Base-by-base conservation (phyloP, 1,140 invertebrate genomes). In the Tetragonula clypearis region DNA sequence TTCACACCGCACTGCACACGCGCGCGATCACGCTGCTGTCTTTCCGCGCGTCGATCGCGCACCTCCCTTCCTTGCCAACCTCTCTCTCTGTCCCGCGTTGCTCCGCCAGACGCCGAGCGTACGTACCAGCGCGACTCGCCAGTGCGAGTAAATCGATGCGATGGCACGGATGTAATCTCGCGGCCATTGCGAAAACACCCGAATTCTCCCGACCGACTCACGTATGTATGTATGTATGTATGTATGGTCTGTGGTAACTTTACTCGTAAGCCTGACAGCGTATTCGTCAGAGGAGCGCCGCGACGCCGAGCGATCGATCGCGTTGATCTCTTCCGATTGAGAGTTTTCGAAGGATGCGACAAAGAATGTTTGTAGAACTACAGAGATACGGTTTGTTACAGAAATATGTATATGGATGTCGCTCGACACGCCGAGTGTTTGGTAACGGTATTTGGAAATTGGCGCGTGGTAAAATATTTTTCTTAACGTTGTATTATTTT, bases 1-100 rank as follows among this genome's bases (percentile, higher is more conserved):
- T 53, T 35, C 35, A 60, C 30, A 56, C 35, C 35, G 35, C 5
- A 74, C 71, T 79, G 77, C 83, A 85, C 83, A 80, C 78, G 78
- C 78, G 84, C 77, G 35, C 53, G n/a, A 65, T 19, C 26, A n/a
- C 23, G 56, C 53, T 35, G 17, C 15, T 49, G 17, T 66, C 5
- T 62, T 11, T 23, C 17, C 35, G 5, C 23, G 21, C 62, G 81
- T 78, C 65, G 82, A 56, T 69, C 55, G 65, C 19, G 35, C 35
- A 60, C 65, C 19, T 83, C 9, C 76, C 30, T 77, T 58, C 62
- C 71, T 68, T 83, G 55, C 65, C 62, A 68, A 41, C 74, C n/a
- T 60, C 23, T 17, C 26, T 11, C 30, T 15, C 11, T 56, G 30
- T 30, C 12, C n/a, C 14, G 17, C 21, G 23, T 15, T 35, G 9